Evolutionary conservation across 2,113 vertebrate species (phyloP).

Genomic region (Pterocles burchelli): DNA sequence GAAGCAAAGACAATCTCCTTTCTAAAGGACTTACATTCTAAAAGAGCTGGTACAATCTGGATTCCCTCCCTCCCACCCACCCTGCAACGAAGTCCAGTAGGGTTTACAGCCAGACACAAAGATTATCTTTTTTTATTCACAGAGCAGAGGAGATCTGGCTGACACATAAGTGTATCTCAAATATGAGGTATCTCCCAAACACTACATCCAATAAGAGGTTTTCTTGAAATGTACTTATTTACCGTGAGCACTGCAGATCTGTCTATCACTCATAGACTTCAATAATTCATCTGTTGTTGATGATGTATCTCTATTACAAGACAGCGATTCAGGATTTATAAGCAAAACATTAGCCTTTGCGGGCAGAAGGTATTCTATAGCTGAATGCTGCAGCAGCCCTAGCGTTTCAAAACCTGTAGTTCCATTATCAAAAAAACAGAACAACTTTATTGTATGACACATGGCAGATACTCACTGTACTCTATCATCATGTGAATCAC

Average conservation of each 20-base stretch:
- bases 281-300: neutral
- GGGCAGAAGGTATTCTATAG: neutral
- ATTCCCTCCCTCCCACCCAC: neutral
- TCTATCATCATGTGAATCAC: constrained; percentile 77
- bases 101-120: neutral
- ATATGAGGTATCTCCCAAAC: neutral
- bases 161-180: neutral
- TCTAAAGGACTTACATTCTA: neutral
- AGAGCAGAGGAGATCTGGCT: neutral
- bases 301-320: neutral
- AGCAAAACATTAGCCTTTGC: neutral
- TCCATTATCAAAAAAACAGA: neutral
- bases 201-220: neutral
- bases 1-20: neutral
- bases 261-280: neutral
- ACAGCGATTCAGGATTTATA: neutral
- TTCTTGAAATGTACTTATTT: neutral
- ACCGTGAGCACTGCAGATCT: neutral
- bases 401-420: neutral
- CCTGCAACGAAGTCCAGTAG: neutral
- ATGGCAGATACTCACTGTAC: constrained; percentile 69
- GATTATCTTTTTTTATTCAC: neutral
- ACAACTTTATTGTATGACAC: neutral
- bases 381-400: neutral
- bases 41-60: neutral